Base-by-base conservation (phyloP, 2,888 invertebrate genomes). In the Drosophila nr. medialis region DNA sequence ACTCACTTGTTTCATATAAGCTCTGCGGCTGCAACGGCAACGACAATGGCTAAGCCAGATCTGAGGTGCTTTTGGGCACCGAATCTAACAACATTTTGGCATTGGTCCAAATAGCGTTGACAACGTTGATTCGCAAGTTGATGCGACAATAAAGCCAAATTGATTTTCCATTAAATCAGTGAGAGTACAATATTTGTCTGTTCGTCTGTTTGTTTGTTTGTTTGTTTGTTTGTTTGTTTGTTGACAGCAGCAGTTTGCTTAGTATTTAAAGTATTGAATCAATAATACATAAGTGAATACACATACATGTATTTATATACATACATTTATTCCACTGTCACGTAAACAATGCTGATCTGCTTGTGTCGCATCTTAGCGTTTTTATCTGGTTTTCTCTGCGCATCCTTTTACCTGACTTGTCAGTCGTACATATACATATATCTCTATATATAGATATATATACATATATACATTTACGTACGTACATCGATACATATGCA, bases 1-100 rank as follows among this genome's bases (percentile, higher is more conserved):
- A 83, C 53, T 56, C 66, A 63, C 86, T 73, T 71, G 61, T 70
- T 74, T 64, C 56, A 81, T 67, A 64, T 68, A 56, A 42, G 65
- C 62, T 79, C 63, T 64, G 69, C 75, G 70, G 66, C 50, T 60
- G 64, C 64, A 72, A 48, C 27, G 34, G 42, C 56, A 5, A n/a
- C 15, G 40, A 21, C 40, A 42, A 38, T 27, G 21, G 30, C 56
- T 15, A 42, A 42, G 56, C 42, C 42, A 30, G 42, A 56, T 56
- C 40, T 30, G n/a, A 36, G 54, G n/a, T 54, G 62, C 62, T 66
- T 32, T 38, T 45, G 15, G 32, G 48, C 34, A 54, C 2, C 27
- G 49, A 63, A 36, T 34, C 45, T 54, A 27, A 21, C 15, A 45
- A 34, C n/a, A 48, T 30, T 55, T 63, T 63, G 55, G 42, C 63